A percentile compares a stretch with the other conserved stretches of the same genome.
Conservation (phyloP, 2,888 invertebrate species). For the Apomyelois bistriatella region DNA sequence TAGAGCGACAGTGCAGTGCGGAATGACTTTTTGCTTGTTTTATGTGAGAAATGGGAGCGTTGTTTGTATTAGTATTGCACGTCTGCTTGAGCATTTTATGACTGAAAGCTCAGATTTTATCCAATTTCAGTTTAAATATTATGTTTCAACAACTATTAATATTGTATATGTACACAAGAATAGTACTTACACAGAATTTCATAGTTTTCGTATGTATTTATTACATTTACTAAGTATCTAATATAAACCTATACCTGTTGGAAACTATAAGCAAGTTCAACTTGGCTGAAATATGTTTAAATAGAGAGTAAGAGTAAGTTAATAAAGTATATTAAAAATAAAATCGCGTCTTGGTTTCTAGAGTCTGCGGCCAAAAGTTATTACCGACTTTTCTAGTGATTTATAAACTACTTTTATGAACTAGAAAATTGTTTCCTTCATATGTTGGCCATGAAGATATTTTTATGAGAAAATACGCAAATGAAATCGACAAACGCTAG, state of each 20-base stretch:
- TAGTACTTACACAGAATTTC: no score
- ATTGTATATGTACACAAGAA: no score
- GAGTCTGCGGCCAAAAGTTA: background rate
- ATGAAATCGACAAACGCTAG: background rate
- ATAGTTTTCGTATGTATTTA: no score
- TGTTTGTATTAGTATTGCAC: background rate
- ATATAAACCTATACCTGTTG: no score
- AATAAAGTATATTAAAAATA: background rate
- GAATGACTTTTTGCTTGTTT: conserved; percentile 12
- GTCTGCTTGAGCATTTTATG: background rate
- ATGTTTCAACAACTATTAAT: no score
- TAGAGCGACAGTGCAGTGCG: conserved; percentile 21
- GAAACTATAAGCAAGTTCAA: no score
- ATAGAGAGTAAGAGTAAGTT: no score
- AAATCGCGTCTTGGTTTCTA: background rate
- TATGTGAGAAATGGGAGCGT: background rate
- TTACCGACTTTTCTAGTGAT: background rate
- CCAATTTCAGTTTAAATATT: background rate
- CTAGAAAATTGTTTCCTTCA: background rate
- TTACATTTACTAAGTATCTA: no score
- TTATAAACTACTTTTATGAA: conserved; percentile 8
- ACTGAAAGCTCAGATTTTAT: background rate
- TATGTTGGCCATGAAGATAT: background rate
- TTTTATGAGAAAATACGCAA: background rate
- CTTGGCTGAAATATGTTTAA: no score